Base-by-base conservation (phyloP, 2,113 vertebrate genomes). In the Anoplopoma fimbria region DNA sequence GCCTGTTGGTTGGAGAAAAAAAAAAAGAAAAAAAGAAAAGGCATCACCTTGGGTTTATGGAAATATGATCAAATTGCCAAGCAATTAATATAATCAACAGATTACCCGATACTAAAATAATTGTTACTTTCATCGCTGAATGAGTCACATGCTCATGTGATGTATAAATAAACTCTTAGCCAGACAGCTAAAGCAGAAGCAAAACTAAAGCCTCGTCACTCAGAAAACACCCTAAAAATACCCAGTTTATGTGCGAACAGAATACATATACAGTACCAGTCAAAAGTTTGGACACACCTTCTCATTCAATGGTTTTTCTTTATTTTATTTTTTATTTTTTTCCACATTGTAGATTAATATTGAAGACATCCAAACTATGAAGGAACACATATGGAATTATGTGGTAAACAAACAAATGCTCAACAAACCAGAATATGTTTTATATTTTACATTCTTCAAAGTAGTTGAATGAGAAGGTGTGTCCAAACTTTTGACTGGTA, bases 111-210 rank as follows among this genome's bases (percentile, higher is more conserved):
- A 14, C 21, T 5, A 51, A 34, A 69, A 51, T 51, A 51, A 69
- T 15, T 69, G 47, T 63, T 40, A 25, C 14, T 27, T 63, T n/a
- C 13, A 68, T 17, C 2, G 10, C 21, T 55, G 53, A 78, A 83
- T 34, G n/a, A 47, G 72, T 68, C 61, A 36, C 61, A 65, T 9
- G 23, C 23, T 79, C 33, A 77, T 65, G 76, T 83, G 74, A 88
- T 53, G 62, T 78, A 81, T 61, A 90, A 87, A 89, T 80, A 91
- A 76, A 87, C 25, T 75, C 67, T n/a, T 8, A 70, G 10, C 10
- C 57, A 86, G 81, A 87, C 65, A 29, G 7, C 55, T 40, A 94
- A 94, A 93, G 94, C 92, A 94, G 95, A 95, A 95, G 88, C 76
- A 94, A 92, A 94, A 94, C 89, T 61, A 53, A 29, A 33, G 58